Evolutionary conservation across 2,888 invertebrate species (phyloP).

Genomic region (Stomorhina lunata): DNA sequence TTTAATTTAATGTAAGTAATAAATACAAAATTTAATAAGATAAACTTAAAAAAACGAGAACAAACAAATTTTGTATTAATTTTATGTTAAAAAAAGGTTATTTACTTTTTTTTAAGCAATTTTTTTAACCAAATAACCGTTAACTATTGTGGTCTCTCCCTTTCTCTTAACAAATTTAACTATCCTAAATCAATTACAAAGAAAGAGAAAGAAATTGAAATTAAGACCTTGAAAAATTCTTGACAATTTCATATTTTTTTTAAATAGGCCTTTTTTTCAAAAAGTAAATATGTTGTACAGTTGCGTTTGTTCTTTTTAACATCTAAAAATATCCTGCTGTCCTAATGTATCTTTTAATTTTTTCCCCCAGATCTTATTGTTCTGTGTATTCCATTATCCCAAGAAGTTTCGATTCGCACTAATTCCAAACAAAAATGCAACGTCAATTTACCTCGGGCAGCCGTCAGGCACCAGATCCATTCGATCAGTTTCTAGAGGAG

Average conservation of each 20-base stretch:
- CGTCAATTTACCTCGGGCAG: slow-evolving; percentile 79
- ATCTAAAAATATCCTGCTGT: neutral
- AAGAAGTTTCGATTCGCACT: neutral
- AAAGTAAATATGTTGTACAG: slow-evolving; percentile 56
- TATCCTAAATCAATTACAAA: neutral
- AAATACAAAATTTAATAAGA: neutral
- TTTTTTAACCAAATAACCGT: slow-evolving; percentile 41
- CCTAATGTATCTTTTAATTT: slow-evolving; percentile 26
- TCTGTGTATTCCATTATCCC: slow-evolving; percentile 27
- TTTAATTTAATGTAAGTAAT: slow-evolving; percentile 63
- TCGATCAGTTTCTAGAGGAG: slow-evolving; percentile 89
- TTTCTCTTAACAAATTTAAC: neutral
- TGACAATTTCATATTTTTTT: slow-evolving; percentile 29
- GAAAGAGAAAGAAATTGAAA: neutral
- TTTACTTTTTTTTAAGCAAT: neutral
- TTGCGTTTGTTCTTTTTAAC: slow-evolving; percentile 41
- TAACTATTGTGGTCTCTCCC: slow-evolving; percentile 9
- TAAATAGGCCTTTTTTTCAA: neutral
- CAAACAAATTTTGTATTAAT: neutral
- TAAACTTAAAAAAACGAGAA: neutral
- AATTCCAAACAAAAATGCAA: slow-evolving; percentile 54
- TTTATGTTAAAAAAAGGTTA: neutral
- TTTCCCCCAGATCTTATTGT: slow-evolving; percentile 37
- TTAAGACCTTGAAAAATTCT: slow-evolving; percentile 41
- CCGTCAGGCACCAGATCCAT: slow-evolving; percentile 79